Base-by-base conservation (phyloP, 2,113 vertebrate species). In the Balaenoptera acutorostrata region DNA sequence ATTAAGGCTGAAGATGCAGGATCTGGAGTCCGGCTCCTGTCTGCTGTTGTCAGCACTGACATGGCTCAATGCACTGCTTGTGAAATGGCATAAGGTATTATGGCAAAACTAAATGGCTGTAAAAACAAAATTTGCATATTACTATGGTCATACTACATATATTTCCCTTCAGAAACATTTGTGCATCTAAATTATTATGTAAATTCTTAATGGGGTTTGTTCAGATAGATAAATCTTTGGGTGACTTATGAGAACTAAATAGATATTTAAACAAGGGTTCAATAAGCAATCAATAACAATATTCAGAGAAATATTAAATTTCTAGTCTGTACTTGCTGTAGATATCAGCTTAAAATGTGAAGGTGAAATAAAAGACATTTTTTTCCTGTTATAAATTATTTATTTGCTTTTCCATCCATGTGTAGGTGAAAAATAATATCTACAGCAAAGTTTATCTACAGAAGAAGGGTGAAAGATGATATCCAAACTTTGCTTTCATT, bases 51-150 rank as follows among this genome's bases (percentile, higher is more conserved):
- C 98, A 98, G 98, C 93, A 95, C 31, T 83, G 97, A 96, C 96
- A 98, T 92, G 97, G 97, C 96, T 98, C 98, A 97, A 85, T 94
- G 98, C 97, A 91, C 97, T 95, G 98, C 97, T 98, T 98, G 82
- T 68, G 75, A 92, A 97, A 94, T 93, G 86, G 92, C 97, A 97
- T 39, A 94, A 97, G 96, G 95, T 98, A 96, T 98, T 98, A 98
- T 97, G 94, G 94, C 92, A 97, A 86, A 96, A 69, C 94, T 98
- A 98, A 98, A 98, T 96, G 96, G 95, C 64, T 98, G 61, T 96
- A 98, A 98, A 98, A 98, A 97, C 96, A 98, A 97, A 91, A 98
- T 98, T 98, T 98, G 97, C 98, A 98, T 98, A 98, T 97, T 98
- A 69, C 91, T 97, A 59, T 97, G 95, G 96, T 97, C 97, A 97